These are phyloP conservation scores for Denticeps clupeoides DNA, from an alignment of 2,797 vertebrate genomes.

Conservation along the genomic window DNA sequence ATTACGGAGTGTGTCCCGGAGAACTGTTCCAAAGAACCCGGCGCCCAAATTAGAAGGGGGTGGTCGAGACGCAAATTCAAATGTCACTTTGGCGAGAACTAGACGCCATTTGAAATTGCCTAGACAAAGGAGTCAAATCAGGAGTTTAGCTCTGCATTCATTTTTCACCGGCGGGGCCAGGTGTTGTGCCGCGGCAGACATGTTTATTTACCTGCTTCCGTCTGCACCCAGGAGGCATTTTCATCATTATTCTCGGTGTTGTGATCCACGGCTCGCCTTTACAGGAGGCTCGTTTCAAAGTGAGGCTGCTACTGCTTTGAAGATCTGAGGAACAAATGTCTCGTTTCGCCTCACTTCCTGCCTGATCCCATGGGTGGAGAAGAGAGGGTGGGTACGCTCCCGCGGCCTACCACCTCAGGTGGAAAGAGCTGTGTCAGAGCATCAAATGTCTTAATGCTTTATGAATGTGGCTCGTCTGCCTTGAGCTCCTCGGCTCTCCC, in stretches of 20 bases:
- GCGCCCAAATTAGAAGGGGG: background rate
- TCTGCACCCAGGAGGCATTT: background rate
- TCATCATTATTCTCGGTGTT: background rate
- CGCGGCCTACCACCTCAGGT: no score
- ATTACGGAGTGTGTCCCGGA: background rate
- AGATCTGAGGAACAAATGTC: conserved; percentile 22
- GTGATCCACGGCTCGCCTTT: background rate
- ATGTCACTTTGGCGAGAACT: no score
- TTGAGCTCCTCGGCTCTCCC: no score
- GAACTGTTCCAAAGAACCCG: background rate
- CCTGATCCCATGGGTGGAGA: conserved; percentile 10
- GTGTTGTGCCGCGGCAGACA: no score
- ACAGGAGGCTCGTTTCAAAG: conserved; percentile 9
- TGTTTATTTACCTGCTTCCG: background rate
- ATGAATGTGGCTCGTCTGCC: no score
- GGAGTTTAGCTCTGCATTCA: no score
- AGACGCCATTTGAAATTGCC: no score
- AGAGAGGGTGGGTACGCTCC: no score
- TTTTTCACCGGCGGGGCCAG: no score
- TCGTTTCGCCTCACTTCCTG: conserved; percentile 13
- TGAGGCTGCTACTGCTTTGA: background rate
- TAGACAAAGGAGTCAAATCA: no score
- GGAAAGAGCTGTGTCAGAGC: no score
- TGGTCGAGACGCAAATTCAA: background rate
- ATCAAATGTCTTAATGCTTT: no score